phyloP scores from a whole-genome alignment of 2,888 invertebrate genomes.

The Caenorhabditis parvicauda region DNA sequence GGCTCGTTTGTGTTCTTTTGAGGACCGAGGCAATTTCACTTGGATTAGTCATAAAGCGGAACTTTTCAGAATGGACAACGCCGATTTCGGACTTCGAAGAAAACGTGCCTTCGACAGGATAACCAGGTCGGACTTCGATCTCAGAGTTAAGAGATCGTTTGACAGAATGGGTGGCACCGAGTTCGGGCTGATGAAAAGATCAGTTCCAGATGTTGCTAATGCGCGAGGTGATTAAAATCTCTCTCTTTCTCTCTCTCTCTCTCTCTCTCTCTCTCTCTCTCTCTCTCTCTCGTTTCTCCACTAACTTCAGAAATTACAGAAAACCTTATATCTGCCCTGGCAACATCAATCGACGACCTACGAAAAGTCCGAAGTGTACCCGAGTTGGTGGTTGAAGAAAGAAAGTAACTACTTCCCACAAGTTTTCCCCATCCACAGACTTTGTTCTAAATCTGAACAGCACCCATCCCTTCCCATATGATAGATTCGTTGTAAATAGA shows the following conservation, averaged over 20 bases:
- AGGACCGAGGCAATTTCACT: background rate
- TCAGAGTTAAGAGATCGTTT: conserved; percentile 33
- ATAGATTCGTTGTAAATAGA: too few relatives aligned
- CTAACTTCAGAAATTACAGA: too few relatives aligned
- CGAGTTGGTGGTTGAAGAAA: too few relatives aligned
- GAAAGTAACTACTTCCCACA: too few relatives aligned
- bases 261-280: conserved; percentile 9
- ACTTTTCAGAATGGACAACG: conserved; percentile 20
- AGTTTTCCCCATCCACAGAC: too few relatives aligned
- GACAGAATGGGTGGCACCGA: conserved; percentile 33
- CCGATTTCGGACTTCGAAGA: conserved; percentile 22
- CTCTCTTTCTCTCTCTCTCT: background rate
- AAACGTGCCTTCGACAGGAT: conserved; percentile 17
- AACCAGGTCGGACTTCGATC: conserved; percentile 14
- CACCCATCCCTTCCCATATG: conserved; percentile 6
- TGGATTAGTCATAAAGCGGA: background rate
- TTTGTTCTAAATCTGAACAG: background rate
- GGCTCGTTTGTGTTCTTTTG: too few relatives aligned
- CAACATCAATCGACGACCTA: background rate
- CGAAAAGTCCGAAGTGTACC: too few relatives aligned
- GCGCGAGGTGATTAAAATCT: background rate
- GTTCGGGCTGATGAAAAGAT: conserved; percentile 35
- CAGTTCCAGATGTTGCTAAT: conserved; percentile 1
- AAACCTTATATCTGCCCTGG: background rate
- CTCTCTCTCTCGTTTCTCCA: conserved; percentile 1